Conservation (phyloP, 2,113 vertebrate genomes). For the Hippocampus mohnikei region DNA sequence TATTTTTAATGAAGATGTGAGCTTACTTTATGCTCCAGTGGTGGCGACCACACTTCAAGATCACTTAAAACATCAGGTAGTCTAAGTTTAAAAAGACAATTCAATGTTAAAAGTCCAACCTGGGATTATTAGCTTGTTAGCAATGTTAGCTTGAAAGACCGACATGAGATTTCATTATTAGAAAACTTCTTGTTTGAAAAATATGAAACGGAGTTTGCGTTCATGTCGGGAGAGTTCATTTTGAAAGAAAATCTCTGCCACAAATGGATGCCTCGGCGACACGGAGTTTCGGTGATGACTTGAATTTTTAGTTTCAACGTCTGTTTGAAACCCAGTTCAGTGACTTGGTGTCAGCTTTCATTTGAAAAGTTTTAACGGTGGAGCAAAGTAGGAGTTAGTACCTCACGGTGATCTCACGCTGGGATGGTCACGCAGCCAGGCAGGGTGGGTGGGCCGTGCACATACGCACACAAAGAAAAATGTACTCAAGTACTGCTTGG, state of each 20-base stretch:
- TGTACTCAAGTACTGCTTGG: not conserved
- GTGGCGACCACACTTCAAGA: not conserved
- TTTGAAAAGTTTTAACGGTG: not conserved
- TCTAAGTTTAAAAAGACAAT: not conserved
- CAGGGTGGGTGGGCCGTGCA: conserved; percentile 14
- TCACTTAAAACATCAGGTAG: not conserved
- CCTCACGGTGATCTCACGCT: conserved; percentile 90
- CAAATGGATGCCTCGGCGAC: no score
- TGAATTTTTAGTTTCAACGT: not conserved
- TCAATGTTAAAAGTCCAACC: no score
- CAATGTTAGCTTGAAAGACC: not conserved
- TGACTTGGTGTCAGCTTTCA: not conserved
- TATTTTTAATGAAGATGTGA: no score
- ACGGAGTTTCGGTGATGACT: no score
- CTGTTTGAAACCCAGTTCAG: not conserved
- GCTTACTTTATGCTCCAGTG: no score
- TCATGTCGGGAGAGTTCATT: no score
- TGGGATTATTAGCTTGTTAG: no score
- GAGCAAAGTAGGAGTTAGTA: conserved; percentile 49
- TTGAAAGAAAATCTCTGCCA: not conserved
- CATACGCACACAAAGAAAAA: conserved; percentile 3
- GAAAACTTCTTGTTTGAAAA: not conserved
- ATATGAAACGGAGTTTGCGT: no score
- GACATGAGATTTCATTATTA: no score
- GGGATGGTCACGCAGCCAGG: conserved; percentile 67